Conservation (phyloP, 2,113 vertebrate species). For the Heterocephalus glaber region DNA sequence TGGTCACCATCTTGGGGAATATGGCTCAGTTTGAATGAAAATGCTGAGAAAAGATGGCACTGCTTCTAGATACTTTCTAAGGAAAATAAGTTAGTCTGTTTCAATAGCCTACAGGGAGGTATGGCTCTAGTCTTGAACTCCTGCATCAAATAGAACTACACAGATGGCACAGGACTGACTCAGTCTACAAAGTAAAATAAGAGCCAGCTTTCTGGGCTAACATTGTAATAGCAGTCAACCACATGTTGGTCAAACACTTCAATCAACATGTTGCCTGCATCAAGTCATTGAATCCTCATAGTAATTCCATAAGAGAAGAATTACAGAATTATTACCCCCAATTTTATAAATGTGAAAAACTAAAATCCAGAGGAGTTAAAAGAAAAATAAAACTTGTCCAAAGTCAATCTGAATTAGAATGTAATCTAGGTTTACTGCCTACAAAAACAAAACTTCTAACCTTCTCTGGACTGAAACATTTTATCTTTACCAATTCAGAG, state of each 20-base stretch:
- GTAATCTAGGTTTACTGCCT: background rate
- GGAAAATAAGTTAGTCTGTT: background rate
- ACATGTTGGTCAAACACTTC: background rate
- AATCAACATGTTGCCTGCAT: background rate
- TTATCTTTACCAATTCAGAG: background rate
- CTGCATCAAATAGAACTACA: background rate
- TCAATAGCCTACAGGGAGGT: background rate
- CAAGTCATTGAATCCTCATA: background rate
- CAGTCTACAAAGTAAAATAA: background rate
- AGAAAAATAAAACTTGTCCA: background rate
- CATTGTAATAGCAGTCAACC: background rate
- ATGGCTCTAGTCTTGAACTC: background rate
- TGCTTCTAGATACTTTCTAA: background rate
- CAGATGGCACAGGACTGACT: background rate
- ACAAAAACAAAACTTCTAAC: background rate
- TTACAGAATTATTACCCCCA: background rate
- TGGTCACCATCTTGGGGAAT: background rate
- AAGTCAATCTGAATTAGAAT: constrained; percentile 30
- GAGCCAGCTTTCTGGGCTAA: background rate
- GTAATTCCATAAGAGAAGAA: background rate
- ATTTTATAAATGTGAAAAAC: background rate
- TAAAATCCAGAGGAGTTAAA: background rate
- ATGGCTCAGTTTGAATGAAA: background rate
- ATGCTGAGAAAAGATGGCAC: background rate
- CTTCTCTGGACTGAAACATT: background rate